Conservation (phyloP, 64 coral and sea anemone species). For the Actinia equina region DNA sequence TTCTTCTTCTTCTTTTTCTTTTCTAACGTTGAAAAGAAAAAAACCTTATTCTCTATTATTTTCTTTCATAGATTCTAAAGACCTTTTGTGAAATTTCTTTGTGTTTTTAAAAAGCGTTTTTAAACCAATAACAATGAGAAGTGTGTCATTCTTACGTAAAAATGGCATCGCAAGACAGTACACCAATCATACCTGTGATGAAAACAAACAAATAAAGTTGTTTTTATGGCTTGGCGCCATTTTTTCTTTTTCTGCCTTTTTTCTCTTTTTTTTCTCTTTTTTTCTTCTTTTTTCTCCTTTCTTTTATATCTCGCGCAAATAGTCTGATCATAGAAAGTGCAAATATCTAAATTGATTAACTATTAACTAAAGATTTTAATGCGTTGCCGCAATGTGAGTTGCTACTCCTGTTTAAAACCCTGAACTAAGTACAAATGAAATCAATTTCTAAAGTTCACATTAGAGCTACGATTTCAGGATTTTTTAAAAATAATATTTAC, state of each 20-base stretch:
- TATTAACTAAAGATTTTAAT: neutral
- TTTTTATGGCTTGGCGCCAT: neutral
- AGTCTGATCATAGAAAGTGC: neutral
- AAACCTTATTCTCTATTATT: neutral
- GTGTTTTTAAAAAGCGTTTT: constrained; percentile 16
- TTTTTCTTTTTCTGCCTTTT: neutral
- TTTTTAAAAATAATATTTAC: neutral
- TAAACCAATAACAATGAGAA: neutral
- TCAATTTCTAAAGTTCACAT: neutral
- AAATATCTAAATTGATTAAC: neutral
- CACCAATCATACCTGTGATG: neutral
- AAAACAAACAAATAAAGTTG: neutral
- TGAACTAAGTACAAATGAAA: neutral
- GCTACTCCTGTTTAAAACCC: neutral
- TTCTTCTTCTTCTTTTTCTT: neutral
- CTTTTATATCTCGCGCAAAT: neutral
- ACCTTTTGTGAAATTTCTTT: neutral
- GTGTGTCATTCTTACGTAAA: neutral
- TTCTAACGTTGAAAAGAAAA: neutral
- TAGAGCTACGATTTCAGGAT: neutral
- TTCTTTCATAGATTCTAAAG: neutral
- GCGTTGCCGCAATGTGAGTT: neutral
- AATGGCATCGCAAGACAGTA: neutral
- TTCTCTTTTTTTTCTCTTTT: neutral
- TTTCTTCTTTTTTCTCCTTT: too few species aligned